Evolutionary conservation across 2,113 vertebrate species (phyloP).

Genomic region (Phalacrocorax pelagicus): DNA sequence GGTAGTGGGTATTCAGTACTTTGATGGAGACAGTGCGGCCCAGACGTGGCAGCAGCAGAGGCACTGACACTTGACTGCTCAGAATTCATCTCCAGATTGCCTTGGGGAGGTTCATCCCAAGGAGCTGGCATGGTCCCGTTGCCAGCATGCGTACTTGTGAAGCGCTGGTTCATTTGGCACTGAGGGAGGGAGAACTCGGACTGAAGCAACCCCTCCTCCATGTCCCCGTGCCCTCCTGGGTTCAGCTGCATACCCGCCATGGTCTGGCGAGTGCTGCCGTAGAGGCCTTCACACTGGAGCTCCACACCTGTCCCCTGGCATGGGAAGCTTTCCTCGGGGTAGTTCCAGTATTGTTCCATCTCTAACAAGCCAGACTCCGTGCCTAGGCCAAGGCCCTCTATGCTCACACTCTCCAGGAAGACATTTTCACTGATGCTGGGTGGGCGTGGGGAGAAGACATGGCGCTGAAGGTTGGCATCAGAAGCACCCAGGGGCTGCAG

Average conservation of each 20-base stretch:
- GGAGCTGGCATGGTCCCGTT: not conserved
- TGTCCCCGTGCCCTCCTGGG: slow-evolving; percentile 43
- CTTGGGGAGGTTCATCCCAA: slow-evolving; percentile 70
- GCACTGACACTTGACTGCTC: not conserved
- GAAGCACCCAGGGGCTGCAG: slow-evolving; percentile 75
- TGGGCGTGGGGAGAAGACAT: slow-evolving; percentile 87
- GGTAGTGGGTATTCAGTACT: slow-evolving; percentile 69
- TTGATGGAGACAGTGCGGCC: slow-evolving; percentile 54
- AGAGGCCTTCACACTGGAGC: slow-evolving; percentile 66
- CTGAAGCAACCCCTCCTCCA: slow-evolving; percentile 76
- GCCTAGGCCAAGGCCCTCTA: slow-evolving; percentile 61
- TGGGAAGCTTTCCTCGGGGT: slow-evolving; percentile 63
- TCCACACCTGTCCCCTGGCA: slow-evolving; percentile 44
- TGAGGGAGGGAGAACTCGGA: slow-evolving; percentile 79
- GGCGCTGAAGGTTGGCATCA: slow-evolving; percentile 75
- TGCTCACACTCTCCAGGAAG: slow-evolving; percentile 75
- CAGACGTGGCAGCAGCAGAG: not conserved
- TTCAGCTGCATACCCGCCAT: slow-evolving; percentile 31
- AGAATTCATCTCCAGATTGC: not conserved
- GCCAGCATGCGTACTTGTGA: slow-evolving; percentile 57
- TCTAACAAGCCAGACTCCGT: slow-evolving; percentile 72
- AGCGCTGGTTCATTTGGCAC: slow-evolving; percentile 83
- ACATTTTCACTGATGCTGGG: slow-evolving; percentile 93
- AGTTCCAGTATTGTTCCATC: slow-evolving; percentile 78
- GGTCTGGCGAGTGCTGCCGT: slow-evolving; percentile 51